Base-by-base conservation (phyloP, 2,113 vertebrate species). In the Alectura lathami region DNA sequence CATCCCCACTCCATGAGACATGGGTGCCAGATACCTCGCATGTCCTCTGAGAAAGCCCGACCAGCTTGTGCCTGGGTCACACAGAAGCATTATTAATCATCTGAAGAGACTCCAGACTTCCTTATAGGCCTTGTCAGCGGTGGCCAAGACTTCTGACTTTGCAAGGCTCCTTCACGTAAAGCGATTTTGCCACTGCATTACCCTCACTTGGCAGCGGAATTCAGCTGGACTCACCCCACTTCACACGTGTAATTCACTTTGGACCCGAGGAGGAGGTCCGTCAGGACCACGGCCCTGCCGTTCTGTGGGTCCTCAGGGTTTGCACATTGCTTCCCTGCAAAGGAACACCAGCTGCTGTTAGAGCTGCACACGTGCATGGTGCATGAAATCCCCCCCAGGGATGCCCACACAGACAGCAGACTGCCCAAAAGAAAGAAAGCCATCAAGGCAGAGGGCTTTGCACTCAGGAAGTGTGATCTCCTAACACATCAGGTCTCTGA, bases 181-280 rank as follows among this genome's bases (percentile, higher is more conserved):
- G 53, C 43, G 34, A 20, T 70, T 51, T 51, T 70, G 67, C 22
- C 34, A 30, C 59, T 87, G 30, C 36, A 56, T 60, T 7, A 1
- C 43, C 66, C 16, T 66, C 76, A 16, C 14, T 24, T n/a, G 42
- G 57, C 62, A 83, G 62, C 68, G 27, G 73, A 45, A 48, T 13
- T 56, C 56, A 70, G 24, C 17, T 8, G 1, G 66, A 94, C 97
- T 98, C 92, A 98, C 98, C 98, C 98, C 53, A 22, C 1, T 1
- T 97, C 5, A 86, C 98, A 98, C 3, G 86, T 91, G 83, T 97
- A 98, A 32, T 24, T 53, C 43, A 98, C 93, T 13, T 32, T 17
- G 57, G 97, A 93, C 4, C 86, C 97, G 0, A 96, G 88, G 40
- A 94, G 57, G 32, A 94, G 67, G 81, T 92, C 95, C 0, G 57